A percentile compares a stretch with the other conserved stretches of the same genome.
Evolutionary conservation across 2,888 invertebrate species (phyloP).

Genomic region (Balanococcus diminutus): DNA sequence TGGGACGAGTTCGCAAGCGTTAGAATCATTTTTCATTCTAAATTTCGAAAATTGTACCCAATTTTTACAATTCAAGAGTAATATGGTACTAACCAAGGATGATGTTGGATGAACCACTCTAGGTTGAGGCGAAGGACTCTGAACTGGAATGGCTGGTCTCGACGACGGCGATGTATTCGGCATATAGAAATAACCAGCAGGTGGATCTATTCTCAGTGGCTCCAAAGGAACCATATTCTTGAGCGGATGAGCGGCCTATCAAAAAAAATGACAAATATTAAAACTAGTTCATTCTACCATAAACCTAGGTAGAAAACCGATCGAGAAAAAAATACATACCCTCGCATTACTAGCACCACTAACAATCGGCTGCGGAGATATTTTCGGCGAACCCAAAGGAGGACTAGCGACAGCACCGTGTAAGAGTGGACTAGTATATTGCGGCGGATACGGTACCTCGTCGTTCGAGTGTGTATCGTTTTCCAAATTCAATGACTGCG

Average conservation of each 20-base stretch:
- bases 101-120: conserved; percentile 31
- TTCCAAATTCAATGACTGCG: conserved; percentile 27
- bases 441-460: conserved; percentile 56
- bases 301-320: background rate
- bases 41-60: too few species aligned
- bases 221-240: conserved; percentile 49
- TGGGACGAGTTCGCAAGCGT: background rate
- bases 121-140: conserved; percentile 49
- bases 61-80: too few species aligned
- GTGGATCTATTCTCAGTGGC: conserved; percentile 47
- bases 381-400: conserved; percentile 63
- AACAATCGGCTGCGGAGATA: conserved; percentile 45
- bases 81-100: conserved; percentile 10
- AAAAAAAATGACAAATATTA: background rate
- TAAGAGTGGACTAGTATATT: conserved; percentile 58
- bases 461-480: conserved; percentile 42
- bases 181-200: conserved; percentile 43
- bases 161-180: conserved; percentile 45
- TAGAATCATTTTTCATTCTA: background rate
- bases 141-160: conserved; percentile 6
- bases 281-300: background rate
- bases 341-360: conserved; percentile 38
- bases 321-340: background rate
- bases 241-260: conserved; percentile 27
- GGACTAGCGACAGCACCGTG: conserved; percentile 66